A percentile compares a stretch with the other conserved stretches of the same genome.
Evolutionary conservation across 2,113 vertebrate genomes (phyloP).

Genomic region (Oncorhynchus keta): DNA sequence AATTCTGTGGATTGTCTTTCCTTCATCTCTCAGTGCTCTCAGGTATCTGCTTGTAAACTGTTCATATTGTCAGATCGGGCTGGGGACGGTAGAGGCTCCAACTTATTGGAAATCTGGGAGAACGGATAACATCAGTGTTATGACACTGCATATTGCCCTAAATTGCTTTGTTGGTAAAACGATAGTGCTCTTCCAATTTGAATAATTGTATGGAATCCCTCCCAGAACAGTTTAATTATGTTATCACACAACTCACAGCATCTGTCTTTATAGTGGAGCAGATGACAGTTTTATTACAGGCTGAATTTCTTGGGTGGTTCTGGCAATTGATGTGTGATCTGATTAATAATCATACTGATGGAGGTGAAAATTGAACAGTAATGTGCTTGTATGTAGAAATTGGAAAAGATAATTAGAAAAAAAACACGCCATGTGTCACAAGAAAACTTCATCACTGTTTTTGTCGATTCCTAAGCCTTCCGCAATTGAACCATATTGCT

Average conservation of each 20-base stretch:
- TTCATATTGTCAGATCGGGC: constrained; percentile 67
- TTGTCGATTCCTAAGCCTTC: constrained; percentile 12
- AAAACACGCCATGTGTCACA: constrained; percentile 32
- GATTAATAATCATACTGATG: constrained; percentile 82
- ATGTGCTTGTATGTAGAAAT: constrained; percentile 62
- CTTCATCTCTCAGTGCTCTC: constrained; percentile 36
- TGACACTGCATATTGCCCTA: constrained; percentile 81
- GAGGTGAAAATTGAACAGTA: constrained; percentile 79
- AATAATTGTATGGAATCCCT: constrained; percentile 85
- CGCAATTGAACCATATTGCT: constrained; percentile 50
- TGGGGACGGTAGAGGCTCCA: constrained; percentile 41
- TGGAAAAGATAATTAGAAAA: constrained; percentile 63
- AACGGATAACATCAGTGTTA: constrained; percentile 79
- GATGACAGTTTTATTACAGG: constrained; percentile 88
- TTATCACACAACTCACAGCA: constrained; percentile 85
- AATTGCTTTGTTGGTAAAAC: constrained; percentile 86
- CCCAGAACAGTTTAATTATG: constrained; percentile 84
- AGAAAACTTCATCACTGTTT: constrained; percentile 43
- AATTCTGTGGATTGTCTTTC: constrained; percentile 42
- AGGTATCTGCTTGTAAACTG: constrained; percentile 58
- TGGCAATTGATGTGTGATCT: constrained; percentile 82
- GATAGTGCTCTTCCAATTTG: constrained; percentile 84
- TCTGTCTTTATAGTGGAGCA: constrained; percentile 84
- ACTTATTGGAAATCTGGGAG: constrained; percentile 77
- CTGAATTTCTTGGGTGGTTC: constrained; percentile 82